Percentiles rank a stretch among this genome's conserved stretches.
Evolutionary conservation across 2,888 invertebrate genomes (phyloP).

Genomic region (Achlya flavicornis): DNA sequence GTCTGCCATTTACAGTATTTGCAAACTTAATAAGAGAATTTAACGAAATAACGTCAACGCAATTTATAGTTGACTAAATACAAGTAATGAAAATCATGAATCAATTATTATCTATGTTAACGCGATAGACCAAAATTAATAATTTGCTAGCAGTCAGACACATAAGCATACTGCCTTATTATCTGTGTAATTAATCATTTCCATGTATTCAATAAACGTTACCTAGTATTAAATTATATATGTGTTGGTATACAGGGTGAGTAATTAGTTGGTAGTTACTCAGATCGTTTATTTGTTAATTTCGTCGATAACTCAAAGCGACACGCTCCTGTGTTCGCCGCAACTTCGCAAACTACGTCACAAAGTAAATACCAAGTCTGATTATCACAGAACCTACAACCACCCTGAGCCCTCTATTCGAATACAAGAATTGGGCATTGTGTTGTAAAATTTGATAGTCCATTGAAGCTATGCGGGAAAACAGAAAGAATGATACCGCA

Average conservation of each 20-base stretch:
- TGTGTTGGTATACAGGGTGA: background rate
- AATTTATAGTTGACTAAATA: too few relatives aligned
- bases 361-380: conserved; percentile 47
- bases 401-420: background rate
- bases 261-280: conserved; percentile 11
- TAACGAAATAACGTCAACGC: too few relatives aligned
- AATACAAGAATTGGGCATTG: conserved; percentile 7
- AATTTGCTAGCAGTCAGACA: background rate
- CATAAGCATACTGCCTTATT: background rate
- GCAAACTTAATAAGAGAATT: too few relatives aligned
- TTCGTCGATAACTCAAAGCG: conserved; percentile 48
- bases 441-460: conserved; percentile 7
- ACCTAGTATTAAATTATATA: background rate
- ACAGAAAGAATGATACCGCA: conserved; percentile 5
- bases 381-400: conserved; percentile 31
- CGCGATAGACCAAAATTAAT: background rate
- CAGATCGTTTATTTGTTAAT: conserved; percentile 35
- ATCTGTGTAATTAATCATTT: too few relatives aligned
- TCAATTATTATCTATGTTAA: background rate
- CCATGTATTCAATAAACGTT: background rate
- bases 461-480: background rate
- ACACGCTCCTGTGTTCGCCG: conserved; percentile 31
- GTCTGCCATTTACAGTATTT: too few relatives aligned
- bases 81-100: background rate
- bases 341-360: conserved; percentile 47